These are phyloP conservation scores for Diorhabda sublineata DNA, from an alignment of 1,140 invertebrate genomes.

Conservation along the genomic window DNA sequence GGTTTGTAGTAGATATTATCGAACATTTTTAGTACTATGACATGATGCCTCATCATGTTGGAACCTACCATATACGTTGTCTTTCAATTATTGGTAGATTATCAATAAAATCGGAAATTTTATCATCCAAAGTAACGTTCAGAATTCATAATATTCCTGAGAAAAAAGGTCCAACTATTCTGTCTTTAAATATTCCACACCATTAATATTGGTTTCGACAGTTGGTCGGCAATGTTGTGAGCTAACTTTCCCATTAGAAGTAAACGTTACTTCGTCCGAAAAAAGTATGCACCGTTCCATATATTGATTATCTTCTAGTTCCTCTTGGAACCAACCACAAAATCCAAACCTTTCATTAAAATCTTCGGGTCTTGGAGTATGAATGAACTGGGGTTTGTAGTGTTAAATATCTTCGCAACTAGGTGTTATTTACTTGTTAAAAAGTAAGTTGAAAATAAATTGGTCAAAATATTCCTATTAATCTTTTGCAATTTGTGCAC, in stretches of 20 bases:
- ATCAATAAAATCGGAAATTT: neutral
- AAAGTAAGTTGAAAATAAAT: no score
- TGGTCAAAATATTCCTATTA: no score
- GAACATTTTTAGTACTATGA: neutral
- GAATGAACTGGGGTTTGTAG: neutral
- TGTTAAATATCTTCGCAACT: neutral
- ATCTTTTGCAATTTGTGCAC: no score
- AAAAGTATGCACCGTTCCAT: neutral
- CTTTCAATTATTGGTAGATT: neutral
- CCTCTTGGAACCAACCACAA: neutral
- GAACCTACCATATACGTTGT: neutral
- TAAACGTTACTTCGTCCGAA: neutral
- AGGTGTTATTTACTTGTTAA: no score
- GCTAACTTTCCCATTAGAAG: neutral
- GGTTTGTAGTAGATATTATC: neutral
- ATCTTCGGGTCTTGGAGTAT: neutral
- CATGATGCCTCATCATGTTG: neutral
- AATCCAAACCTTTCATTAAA: neutral
- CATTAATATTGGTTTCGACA: neutral
- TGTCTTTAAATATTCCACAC: no score
- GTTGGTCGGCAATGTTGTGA: neutral
- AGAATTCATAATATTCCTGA: neutral
- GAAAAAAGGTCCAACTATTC: neutral
- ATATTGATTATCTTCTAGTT: neutral
- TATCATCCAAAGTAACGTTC: neutral